These are phyloP conservation scores for Halocynthia aurantium DNA, from an alignment of 23 tunicate genomes.

Conservation along the genomic window DNA sequence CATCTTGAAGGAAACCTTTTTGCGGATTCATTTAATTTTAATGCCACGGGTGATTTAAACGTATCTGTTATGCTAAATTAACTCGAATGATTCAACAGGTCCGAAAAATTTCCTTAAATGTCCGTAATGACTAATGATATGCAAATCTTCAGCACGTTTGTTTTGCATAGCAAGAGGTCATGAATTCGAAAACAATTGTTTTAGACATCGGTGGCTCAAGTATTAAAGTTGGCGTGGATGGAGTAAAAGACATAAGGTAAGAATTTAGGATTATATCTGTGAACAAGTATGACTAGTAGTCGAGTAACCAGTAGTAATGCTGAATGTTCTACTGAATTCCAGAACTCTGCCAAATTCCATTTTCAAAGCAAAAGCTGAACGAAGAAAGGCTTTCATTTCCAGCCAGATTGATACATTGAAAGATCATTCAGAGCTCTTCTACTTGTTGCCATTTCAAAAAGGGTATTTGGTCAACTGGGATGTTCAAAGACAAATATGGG, in stretches of 20 bases:
- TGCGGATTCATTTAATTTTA: too few species aligned
- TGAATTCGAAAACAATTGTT: conserved; percentile 22
- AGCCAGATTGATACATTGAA: conserved; percentile 64
- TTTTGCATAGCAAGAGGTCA: too few species aligned
- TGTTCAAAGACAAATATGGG: conserved; percentile 91
- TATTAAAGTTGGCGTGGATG: conserved; percentile 37
- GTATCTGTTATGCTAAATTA: too few species aligned
- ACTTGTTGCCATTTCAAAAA: conserved; percentile 84
- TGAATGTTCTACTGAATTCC: neutral
- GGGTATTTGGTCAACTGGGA: conserved; percentile 94
- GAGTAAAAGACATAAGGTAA: neutral
- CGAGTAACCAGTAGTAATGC: neutral
- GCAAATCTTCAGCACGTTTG: too few species aligned
- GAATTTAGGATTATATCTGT: too few species aligned
- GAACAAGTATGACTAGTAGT: too few species aligned
- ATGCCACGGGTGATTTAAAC: too few species aligned
- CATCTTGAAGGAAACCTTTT: too few species aligned
- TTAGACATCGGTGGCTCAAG: conserved; percentile 75
- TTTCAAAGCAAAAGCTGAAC: conserved; percentile 71
- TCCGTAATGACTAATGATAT: too few species aligned
- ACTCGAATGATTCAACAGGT: too few species aligned
- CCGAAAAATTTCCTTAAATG: too few species aligned
- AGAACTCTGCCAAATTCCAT: conserved; percentile 77
- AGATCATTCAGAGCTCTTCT: conserved; percentile 81
- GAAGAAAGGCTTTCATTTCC: conserved; percentile 71